Percentiles rank a stretch among this genome's conserved stretches.
These are phyloP conservation scores for Carcina quercana DNA, from an alignment of 2,888 invertebrate genomes.

Conservation along the genomic window DNA sequence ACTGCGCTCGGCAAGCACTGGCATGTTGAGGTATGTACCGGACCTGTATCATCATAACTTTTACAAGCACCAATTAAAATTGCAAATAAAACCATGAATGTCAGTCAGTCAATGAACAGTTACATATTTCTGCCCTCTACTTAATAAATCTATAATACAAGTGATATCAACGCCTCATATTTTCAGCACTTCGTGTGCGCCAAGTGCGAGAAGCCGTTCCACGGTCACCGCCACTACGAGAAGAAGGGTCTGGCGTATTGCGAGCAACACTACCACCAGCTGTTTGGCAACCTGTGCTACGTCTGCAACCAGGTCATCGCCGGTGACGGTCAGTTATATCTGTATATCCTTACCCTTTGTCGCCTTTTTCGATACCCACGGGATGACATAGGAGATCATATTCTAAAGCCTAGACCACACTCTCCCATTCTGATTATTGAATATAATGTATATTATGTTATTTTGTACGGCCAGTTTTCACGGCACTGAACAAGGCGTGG, in stretches of 20 bases:
- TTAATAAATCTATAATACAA: neutral
- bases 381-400: too few relatives aligned
- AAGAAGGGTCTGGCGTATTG: conserved; percentile 99
- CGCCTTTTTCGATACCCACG: too few relatives aligned
- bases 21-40: conserved; percentile 92
- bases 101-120: too few relatives aligned
- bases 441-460: too few relatives aligned
- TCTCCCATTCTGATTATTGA: too few relatives aligned
- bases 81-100: too few relatives aligned
- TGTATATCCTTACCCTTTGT: too few relatives aligned
- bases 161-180: neutral
- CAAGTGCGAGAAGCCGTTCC: conserved; percentile 99
- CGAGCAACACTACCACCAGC: conserved; percentile 98
- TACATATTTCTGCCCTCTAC: neutral
- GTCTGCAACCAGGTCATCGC: conserved; percentile 99
- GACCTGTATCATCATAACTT: neutral
- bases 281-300: conserved; percentile 99
- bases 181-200: conserved; percentile 98
- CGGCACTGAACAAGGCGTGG: conserved; percentile 99
- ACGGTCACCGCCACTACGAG: conserved; percentile 99
- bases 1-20: conserved; percentile 98
- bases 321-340: conserved; percentile 87
- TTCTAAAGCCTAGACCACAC: too few relatives aligned
- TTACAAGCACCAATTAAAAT: too few relatives aligned
- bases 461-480: conserved; percentile 91